Evolutionary conservation across 1,140 invertebrate species (phyloP), one percentile per base, ranked within the genome.

Genomic region (Drosophila pseudoobscura): DNA sequence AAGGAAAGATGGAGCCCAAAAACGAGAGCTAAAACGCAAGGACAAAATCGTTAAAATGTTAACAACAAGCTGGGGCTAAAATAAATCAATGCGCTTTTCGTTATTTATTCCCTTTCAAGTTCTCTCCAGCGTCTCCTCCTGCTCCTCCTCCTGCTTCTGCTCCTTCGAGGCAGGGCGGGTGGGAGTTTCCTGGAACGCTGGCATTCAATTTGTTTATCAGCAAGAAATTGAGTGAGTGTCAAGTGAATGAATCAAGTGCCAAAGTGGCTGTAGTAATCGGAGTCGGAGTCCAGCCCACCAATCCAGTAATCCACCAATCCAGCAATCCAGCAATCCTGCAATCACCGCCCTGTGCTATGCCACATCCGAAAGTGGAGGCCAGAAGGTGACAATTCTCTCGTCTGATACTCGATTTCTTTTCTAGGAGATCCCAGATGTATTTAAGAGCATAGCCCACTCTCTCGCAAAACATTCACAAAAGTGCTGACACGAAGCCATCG

Each of bases 1-100:
- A 26, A 52, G n/a, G 47, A 54, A 22, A 9, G 20, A 45, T 45
- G 11, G 49, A 71, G 17, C 29, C 20, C 44, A 35, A 31, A 31
- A 50, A 51, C 51, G 57, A 55, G 9, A 43, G 49, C 72, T 68
- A 87, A 85, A 87, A 75, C 79, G 83, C 73, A 84, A 80, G 83
- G 82, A 87, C 82, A 87, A 88, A 87, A 87, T 87, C 83, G 82
- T 87, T 82, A 87, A 87, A 87, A 87, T 87, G 82, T 87, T 87
- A 87, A 87, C 82, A 87, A 87, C 83, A 82, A 87, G 72, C 83
- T 82, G 74, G 3, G 35, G 65, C 83, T 78, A 69, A 88, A 87
- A 87, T 87, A 87, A 87, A 87, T 87, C 83, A 87, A 87, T 87
- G 82, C 82, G 73, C 75, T 82, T 77, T 80, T 75, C 75, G 65